Conservation (phyloP, 2,113 vertebrate genomes). For the Spea multiplicata region DNA sequence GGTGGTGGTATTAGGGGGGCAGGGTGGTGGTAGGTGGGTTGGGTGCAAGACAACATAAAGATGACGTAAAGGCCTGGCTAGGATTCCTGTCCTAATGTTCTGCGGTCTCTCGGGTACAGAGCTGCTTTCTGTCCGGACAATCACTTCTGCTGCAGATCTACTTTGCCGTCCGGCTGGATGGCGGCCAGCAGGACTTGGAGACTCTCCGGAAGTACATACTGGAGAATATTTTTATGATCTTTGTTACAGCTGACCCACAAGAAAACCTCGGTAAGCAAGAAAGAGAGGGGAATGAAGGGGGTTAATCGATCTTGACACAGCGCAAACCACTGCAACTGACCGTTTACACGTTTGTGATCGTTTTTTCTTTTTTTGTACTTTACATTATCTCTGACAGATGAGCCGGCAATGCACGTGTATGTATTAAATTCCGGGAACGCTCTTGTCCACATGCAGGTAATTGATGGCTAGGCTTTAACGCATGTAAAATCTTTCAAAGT, state of each 20-base stretch:
- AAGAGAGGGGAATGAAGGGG: not conserved
- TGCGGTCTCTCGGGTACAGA: conserved; percentile 60
- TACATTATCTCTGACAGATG: conserved; percentile 70
- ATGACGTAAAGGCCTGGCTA: not conserved
- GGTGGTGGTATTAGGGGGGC: no score
- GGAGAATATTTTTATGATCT: conserved; percentile 90
- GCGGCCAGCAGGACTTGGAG: conserved; percentile 77
- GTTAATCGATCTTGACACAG: no score
- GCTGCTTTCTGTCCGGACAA: conserved; percentile 75
- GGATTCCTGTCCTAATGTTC: not conserved
- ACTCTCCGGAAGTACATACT: conserved; percentile 88
- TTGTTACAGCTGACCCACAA: conserved; percentile 69
- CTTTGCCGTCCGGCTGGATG: conserved; percentile 79
- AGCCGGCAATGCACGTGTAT: conserved; percentile 79
- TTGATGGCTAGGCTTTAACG: not conserved
- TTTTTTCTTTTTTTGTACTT: conserved; percentile 4
- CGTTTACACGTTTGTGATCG: not conserved
- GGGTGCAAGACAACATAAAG: conserved; percentile 19
- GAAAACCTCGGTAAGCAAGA: conserved; percentile 47
- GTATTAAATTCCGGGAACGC: conserved; percentile 87
- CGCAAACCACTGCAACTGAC: no score
- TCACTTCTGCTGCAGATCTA: conserved; percentile 83
- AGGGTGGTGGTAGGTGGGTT: conserved; percentile 12
- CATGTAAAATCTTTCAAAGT: no score
- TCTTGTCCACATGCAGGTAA: conserved; percentile 87